A percentile compares a stretch with the other conserved stretches of the same genome.
Evolutionary conservation across 2,113 vertebrate species (phyloP).

Genomic region (Eclectus roratus): DNA sequence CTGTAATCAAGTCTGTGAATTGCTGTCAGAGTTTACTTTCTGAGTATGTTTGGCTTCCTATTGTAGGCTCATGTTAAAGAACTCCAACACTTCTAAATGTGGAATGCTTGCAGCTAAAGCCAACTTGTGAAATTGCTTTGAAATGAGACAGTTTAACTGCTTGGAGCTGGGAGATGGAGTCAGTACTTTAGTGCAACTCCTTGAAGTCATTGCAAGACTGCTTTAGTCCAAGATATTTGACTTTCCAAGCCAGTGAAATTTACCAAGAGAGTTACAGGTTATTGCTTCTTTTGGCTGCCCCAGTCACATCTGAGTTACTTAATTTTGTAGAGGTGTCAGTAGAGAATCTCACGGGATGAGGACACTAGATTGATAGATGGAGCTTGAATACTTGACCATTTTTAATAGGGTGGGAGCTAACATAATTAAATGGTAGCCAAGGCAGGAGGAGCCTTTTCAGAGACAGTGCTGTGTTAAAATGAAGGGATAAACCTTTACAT

Average conservation of each 20-base stretch:
- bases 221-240: slow-evolving; percentile 2
- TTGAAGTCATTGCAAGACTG: not conserved
- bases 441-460: not conserved
- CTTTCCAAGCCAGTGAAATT: slow-evolving; percentile 29
- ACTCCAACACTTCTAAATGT: not conserved
- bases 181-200: not conserved
- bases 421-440: not conserved
- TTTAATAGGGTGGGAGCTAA: not conserved
- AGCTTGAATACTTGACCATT: not conserved
- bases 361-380: not conserved
- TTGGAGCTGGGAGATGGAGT: not conserved
- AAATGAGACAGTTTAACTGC: slow-evolving; percentile 10
- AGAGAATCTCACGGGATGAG: not conserved
- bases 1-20: slow-evolving; percentile 9
- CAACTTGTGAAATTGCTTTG: slow-evolving; percentile 32
- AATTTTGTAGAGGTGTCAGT: slow-evolving; percentile 21
- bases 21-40: slow-evolving; percentile 13
- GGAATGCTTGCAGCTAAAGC: slow-evolving; percentile 33
- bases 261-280: slow-evolving; percentile 24
- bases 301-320: not conserved
- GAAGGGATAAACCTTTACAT: not conserved
- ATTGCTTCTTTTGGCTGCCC: slow-evolving; percentile 29
- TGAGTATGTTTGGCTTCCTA: slow-evolving; percentile 12
- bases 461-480: not conserved
- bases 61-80: not conserved